Evolutionary conservation across 2,888 invertebrate genomes (phyloP).

Genomic region (Apantesis nais): DNA sequence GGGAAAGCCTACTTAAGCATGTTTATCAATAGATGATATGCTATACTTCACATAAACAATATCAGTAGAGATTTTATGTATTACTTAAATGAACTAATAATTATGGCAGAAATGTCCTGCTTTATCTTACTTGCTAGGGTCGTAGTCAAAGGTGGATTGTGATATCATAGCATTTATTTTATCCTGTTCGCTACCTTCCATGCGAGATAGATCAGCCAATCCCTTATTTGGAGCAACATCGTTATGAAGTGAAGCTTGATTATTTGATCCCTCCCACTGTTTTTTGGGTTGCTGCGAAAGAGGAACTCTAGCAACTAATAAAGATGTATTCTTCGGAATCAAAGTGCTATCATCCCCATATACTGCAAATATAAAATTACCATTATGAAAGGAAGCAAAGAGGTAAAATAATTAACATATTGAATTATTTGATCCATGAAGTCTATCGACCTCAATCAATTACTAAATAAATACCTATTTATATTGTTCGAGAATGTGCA

Average conservation of each 20-base stretch:
- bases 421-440: not conserved
- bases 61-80: not conserved
- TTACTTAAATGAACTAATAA: not conserved
- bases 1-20: too few relatives aligned
- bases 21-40: too few relatives aligned
- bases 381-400: not conserved
- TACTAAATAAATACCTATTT: not conserved
- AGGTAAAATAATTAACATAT: too few relatives aligned
- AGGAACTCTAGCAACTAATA: conserved; percentile 97
- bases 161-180: conserved; percentile 99
- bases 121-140: conserved; percentile 95
- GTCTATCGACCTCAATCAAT: not conserved
- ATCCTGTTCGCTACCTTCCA: conserved; percentile 98
- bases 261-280: conserved; percentile 88
- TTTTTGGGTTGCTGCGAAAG: conserved; percentile 92
- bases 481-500: too few relatives aligned
- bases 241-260: conserved; percentile 73
- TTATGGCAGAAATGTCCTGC: not conserved
- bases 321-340: conserved; percentile 98
- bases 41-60: too few relatives aligned
- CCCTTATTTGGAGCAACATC: conserved; percentile 86
- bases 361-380: conserved; percentile 83
- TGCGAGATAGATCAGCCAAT: conserved; percentile 93
- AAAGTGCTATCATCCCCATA: conserved; percentile 96
- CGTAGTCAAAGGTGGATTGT: conserved; percentile 98